Base-by-base conservation (phyloP, 2,113 vertebrate species). In the Pelecanoides urinatrix region DNA sequence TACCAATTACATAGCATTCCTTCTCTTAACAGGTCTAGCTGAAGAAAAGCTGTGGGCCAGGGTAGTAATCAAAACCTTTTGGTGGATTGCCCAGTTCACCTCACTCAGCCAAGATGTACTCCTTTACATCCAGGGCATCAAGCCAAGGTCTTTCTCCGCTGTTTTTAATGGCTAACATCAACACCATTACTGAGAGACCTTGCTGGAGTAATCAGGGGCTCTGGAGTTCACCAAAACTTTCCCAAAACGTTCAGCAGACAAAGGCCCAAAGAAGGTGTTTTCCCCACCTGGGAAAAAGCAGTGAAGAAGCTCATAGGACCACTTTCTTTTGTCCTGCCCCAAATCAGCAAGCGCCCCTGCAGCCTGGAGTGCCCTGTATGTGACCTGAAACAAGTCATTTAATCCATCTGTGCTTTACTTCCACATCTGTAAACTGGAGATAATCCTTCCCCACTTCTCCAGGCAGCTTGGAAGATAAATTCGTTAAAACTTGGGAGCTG, bases 401-500 rank as follows among this genome's bases (percentile, higher is more conserved):
- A 96, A 96, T 90, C 70, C 9, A 0, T 87, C 86, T 94, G 58
- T 85, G 74, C 73, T 94, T 95, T 95, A 42, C 61, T 92, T 95
- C 92, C 62, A 87, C 73, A 82, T 90, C 77, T 95, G 66, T 93
- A 96, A 96, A 94, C 88, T 73, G 70, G 58, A 96, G 90, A 81
- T 94, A 97, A 97, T 94, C 95, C 91, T 94, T 68, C 88, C 92
- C 76, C 75, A 88, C 94, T 94, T 94, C 86, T 94, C 79, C 56
- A 53, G 80, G 74, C 83, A 84, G 79, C 85, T 83, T 88, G 76
- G 77, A 94, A 96, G 92, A 94, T 79, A 94, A 96, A 95, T 96
- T 86, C 0, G 0, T 92, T 95, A 94, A 94, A 89, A 94, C 92
- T 85, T 94, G 92, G 88, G 94, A 95, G 83, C 91, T 92, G 77